Evolutionary conservation across 2,113 vertebrate genomes (phyloP).

Genomic region (Archocentrus centrarchus): DNA sequence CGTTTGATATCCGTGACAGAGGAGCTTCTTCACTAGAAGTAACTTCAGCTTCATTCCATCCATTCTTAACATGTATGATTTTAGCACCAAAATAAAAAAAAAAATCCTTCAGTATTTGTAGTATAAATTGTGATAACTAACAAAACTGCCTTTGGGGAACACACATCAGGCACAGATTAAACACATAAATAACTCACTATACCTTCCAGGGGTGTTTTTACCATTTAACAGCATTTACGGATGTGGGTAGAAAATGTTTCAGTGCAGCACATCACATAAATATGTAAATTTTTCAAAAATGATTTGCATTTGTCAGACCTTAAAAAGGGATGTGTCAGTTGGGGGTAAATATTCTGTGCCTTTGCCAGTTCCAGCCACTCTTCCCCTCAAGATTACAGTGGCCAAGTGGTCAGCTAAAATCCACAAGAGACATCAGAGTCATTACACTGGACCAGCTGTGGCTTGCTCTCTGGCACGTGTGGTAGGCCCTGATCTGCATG

Average conservation of each 20-base stretch:
- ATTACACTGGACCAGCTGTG: constrained; percentile 27
- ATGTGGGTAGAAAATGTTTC: neutral
- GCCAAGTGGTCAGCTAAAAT: neutral
- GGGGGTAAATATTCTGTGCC: neutral
- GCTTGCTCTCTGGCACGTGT: neutral
- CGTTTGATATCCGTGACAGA: neutral
- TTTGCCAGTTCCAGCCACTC: neutral
- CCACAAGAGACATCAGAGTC: constrained; percentile 19
- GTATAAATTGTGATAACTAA: neutral
- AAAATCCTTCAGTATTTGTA: neutral
- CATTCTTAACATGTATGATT: neutral
- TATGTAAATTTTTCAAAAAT: neutral
- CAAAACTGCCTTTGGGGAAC: neutral
- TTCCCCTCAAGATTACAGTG: neutral
- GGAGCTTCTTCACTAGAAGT: neutral
- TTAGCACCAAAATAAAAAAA: neutral
- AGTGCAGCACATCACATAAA: neutral
- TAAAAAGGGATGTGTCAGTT: neutral
- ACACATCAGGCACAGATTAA: neutral
- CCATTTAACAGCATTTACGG: neutral
- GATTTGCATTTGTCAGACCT: neutral
- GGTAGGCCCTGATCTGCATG: fast-evolving
- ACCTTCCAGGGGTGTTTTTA: neutral
- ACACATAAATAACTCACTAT: neutral
- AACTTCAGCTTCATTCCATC: neutral